phyloP scores from a whole-genome alignment of 2,113 vertebrate species.

The Irena cyanogastra region DNA sequence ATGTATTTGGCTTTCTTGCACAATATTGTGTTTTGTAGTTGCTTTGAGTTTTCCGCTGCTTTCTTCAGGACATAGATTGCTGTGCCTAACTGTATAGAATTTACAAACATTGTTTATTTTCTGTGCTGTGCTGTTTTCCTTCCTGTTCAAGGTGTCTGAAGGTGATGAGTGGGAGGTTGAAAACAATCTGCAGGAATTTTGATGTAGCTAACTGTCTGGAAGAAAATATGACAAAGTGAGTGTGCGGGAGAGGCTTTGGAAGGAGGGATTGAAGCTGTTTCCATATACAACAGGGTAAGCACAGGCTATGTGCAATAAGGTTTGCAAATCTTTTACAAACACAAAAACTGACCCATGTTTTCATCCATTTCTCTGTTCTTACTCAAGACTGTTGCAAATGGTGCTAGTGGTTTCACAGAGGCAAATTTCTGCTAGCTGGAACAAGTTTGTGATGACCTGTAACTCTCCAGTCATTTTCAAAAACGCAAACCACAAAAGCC shows the following conservation, averaged over 20 bases:
- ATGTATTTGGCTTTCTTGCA: background rate
- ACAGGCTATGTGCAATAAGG: background rate
- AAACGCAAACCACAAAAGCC: background rate
- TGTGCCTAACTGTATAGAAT: background rate
- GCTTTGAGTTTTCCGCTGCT: background rate
- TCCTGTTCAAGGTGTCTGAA: conserved; percentile 12
- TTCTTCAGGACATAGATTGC: background rate
- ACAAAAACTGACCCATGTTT: background rate
- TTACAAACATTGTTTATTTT: background rate
- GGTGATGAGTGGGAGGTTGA: conserved; percentile 33
- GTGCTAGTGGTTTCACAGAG: background rate
- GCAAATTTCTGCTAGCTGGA: background rate
- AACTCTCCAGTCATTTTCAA: background rate
- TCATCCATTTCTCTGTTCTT: background rate
- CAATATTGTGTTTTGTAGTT: background rate
- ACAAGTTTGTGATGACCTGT: background rate
- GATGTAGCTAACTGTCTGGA: background rate
- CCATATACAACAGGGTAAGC: background rate
- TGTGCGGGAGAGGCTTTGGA: background rate
- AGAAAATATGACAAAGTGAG: background rate
- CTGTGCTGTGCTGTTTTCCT: background rate
- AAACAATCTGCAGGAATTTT: conserved; percentile 29
- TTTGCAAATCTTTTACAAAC: background rate
- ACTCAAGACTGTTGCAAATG: background rate
- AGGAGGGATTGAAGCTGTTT: background rate